These are phyloP conservation scores for Lucilia sericata DNA, from an alignment of 1,140 invertebrate genomes.

Conservation along the genomic window DNA sequence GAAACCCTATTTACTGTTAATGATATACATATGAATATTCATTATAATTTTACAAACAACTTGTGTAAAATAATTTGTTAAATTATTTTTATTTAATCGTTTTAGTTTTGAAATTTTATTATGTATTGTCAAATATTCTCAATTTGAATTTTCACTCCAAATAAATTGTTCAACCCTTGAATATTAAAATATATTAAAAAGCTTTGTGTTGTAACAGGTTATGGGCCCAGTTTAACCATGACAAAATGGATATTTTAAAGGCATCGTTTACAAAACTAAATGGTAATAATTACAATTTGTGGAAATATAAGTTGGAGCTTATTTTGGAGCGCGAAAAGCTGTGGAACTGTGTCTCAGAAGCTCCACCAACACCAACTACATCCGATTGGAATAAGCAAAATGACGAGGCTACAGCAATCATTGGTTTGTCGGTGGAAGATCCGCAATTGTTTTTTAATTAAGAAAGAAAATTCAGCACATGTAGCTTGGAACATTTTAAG, in stretches of 20 bases:
- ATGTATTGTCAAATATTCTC: too few relatives aligned
- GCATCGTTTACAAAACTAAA: conserved; percentile 30
- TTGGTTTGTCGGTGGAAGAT: conserved; percentile 48
- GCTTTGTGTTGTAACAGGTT: background rate
- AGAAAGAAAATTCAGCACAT: conserved; percentile 44
- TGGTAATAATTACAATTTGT: background rate
- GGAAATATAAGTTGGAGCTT: conserved; percentile 50
- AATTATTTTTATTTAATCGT: too few relatives aligned
- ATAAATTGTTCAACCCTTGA: too few relatives aligned
- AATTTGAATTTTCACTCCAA: too few relatives aligned
- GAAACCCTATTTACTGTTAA: too few relatives aligned
- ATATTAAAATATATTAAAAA: too few relatives aligned
- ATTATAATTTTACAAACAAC: too few relatives aligned
- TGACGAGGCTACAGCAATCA: conserved; percentile 40
- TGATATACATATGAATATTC: too few relatives aligned
- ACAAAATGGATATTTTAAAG: conserved; percentile 21
- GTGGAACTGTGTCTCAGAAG: conserved; percentile 34
- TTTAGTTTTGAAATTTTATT: too few relatives aligned
- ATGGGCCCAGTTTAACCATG: conserved; percentile 1
- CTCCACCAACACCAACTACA: background rate
- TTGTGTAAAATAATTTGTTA: too few relatives aligned
- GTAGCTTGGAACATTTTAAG: conserved; percentile 49
- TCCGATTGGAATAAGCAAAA: conserved; percentile 46
- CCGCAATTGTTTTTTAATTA: conserved; percentile 43
- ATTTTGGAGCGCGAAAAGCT: conserved; percentile 45